These are phyloP conservation scores for Chiroxiphia lanceolata DNA, from an alignment of 2,797 vertebrate genomes.

Conservation along the genomic window DNA sequence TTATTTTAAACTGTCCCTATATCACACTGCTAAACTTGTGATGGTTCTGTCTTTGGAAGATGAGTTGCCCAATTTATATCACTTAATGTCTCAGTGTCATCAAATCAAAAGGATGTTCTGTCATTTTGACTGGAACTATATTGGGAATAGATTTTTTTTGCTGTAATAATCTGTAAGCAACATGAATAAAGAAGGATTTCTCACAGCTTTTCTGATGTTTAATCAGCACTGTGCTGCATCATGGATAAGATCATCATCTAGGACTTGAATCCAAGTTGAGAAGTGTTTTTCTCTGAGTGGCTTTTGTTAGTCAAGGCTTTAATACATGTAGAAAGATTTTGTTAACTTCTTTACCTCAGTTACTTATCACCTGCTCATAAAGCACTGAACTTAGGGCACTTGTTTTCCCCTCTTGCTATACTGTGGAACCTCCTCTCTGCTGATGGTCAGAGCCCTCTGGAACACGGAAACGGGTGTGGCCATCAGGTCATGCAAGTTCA, in stretches of 20 bases:
- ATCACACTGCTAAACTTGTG: neutral
- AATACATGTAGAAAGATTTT: neutral
- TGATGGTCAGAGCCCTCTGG: neutral
- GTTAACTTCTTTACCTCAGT: neutral
- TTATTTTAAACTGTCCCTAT: slow-evolving; percentile 4
- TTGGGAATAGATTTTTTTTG: neutral
- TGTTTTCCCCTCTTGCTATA: neutral
- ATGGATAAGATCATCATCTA: neutral
- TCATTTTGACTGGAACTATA: neutral
- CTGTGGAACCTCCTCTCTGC: neutral
- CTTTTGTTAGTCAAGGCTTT: neutral
- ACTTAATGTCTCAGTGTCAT: neutral
- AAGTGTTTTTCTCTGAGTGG: neutral
- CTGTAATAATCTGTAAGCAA: neutral
- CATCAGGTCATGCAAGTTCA: neutral
- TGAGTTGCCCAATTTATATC: neutral
- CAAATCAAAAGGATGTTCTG: neutral
- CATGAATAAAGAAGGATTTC: neutral
- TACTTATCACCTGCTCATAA: neutral
- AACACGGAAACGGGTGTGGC: neutral
- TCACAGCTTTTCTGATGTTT: neutral
- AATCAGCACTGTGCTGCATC: neutral
- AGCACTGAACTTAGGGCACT: neutral
- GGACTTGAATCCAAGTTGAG: neutral
- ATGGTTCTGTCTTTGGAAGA: slow-evolving; percentile 3